These are phyloP conservation scores for Fregetta grallaria DNA, from an alignment of 2,113 vertebrate species.

Conservation along the genomic window DNA sequence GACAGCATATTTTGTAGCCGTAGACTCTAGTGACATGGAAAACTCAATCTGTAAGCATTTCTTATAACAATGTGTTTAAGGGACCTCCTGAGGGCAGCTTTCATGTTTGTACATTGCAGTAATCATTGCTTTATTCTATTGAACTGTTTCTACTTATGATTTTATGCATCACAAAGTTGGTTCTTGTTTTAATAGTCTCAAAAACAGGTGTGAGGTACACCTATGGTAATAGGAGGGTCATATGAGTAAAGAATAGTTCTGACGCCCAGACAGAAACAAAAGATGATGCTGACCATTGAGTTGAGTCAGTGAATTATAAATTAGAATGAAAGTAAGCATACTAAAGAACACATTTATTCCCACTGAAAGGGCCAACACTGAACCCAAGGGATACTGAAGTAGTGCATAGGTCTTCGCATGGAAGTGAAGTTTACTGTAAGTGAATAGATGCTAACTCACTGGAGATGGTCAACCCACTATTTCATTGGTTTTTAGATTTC, in stretches of 20 bases:
- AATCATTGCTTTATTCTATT: constrained; percentile 4
- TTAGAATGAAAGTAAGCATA: neutral
- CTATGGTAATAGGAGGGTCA: neutral
- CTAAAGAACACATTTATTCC: neutral
- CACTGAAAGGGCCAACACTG: neutral
- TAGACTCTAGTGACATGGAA: neutral
- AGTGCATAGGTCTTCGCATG: neutral
- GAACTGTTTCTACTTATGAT: neutral
- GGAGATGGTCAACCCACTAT: neutral
- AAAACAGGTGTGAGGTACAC: neutral
- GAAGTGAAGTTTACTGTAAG: neutral
- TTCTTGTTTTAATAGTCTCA: neutral
- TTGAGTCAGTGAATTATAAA: neutral
- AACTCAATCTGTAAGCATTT: neutral
- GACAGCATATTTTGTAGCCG: neutral
- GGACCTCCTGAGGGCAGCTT: constrained; percentile 1
- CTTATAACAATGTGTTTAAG: neutral
- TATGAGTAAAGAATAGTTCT: neutral
- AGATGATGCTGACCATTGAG: neutral
- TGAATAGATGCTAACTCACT: neutral
- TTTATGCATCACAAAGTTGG: neutral
- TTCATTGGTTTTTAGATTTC: neutral
- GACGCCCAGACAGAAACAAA: neutral
- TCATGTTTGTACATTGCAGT: neutral
- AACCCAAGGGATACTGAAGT: neutral